Conservation (phyloP, 2,888 invertebrate species). For the Pterostichus niger region DNA sequence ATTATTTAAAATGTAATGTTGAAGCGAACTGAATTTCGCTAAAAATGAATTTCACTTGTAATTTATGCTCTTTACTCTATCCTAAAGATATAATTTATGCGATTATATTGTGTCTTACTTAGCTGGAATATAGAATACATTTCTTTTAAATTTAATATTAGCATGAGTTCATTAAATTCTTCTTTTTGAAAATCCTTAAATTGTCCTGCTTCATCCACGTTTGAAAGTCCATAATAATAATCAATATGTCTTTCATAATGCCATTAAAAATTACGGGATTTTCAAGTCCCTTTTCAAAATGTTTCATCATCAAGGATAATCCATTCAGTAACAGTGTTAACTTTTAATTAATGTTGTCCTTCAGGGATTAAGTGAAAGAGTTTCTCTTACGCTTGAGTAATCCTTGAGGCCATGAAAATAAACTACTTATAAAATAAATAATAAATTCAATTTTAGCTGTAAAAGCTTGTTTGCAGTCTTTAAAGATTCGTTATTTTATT, state of each 20-base stretch:
- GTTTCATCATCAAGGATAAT: constrained; percentile 56
- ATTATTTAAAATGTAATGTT: too few species aligned
- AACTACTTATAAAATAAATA: constrained; percentile 13
- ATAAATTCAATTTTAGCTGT: too few species aligned
- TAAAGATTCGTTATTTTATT: too few species aligned
- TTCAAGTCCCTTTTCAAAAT: constrained; percentile 37
- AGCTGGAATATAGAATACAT: too few species aligned
- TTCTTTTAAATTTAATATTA: too few species aligned
- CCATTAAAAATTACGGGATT: constrained; percentile 45
- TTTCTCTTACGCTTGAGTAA: constrained; percentile 24
- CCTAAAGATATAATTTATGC: too few species aligned
- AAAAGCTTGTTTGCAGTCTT: too few species aligned
- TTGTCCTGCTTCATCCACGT: constrained; percentile 12
- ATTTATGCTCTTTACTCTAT: too few species aligned
- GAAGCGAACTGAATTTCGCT: too few species aligned
- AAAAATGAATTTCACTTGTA: too few species aligned
- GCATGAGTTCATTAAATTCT: too few species aligned
- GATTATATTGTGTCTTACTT: too few species aligned
- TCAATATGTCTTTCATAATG: constrained; percentile 44
- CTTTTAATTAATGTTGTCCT: constrained; percentile 58
- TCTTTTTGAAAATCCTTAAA: not conserved
- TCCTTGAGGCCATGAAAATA: not conserved
- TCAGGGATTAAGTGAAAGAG: constrained; percentile 43
- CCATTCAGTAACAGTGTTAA: constrained; percentile 55
- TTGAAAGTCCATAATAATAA: constrained; percentile 33